Base-by-base conservation (phyloP, 2,113 vertebrate genomes). In the Empidonax traillii region DNA sequence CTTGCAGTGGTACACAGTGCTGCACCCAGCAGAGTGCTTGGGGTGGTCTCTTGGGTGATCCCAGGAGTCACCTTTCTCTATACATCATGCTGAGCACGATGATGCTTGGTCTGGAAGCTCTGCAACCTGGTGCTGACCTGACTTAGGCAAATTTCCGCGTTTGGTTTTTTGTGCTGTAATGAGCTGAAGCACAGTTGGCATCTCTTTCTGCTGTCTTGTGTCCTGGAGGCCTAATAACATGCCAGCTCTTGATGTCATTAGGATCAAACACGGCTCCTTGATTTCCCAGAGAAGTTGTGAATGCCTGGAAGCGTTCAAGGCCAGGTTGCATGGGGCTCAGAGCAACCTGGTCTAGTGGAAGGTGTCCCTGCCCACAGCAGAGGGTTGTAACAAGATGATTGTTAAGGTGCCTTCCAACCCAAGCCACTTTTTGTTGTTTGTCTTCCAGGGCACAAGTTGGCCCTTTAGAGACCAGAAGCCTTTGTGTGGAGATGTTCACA, bases 31-130 rank as follows among this genome's bases (percentile, higher is more conserved):
- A 75, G 53, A 33, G 28, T 51, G 47, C 31, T 55, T 1, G 0
- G 6, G 22, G 18, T 66, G n/a, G 52, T 55, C 43, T 63, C n/a
- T 24, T 52, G 51, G 33, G 52, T 75, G 11, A 41, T 56, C 13
- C 15, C 18, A 22, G 46, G 49, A 87, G 44, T 46, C 22, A 35
- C 8, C 7, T 61, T 58, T 72, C 55, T 35, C 28, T 63, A 66
- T 28, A 44, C 9, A 20, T 28, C 56, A 14, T 0, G 0, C 19
- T 1, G 1, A 39, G 13, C 47, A 7, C 33, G 62, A 25, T 17
- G 33, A 37, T 58, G 35, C 13, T 52, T 23, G 37, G 10, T 65
- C 62, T 85, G 25, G 19, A 46, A 75, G 52, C 46, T 78, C 61
- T 67, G 53, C 73, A 90, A 67, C 17, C 31, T 78, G 14, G 33